phyloP scores from a whole-genome alignment of 1,140 invertebrate genomes.

The Pseudomyrmex gracilis region DNA sequence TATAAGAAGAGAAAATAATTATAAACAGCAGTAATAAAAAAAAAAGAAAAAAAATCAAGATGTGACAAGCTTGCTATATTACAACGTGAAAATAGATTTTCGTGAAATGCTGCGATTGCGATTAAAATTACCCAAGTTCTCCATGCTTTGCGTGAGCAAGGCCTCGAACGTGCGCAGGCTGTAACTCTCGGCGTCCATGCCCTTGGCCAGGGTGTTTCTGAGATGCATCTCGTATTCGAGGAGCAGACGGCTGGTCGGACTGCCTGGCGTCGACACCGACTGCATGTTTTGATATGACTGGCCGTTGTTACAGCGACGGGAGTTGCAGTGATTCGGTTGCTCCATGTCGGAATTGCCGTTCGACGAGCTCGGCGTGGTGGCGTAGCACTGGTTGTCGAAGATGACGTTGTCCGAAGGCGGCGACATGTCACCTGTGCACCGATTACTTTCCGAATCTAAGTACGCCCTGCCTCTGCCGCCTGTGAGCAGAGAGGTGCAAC shows the following conservation, averaged over 20 bases:
- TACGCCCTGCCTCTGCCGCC: constrained; percentile 89
- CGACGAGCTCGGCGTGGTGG: constrained; percentile 95
- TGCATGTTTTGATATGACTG: constrained; percentile 85
- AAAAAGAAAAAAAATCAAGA: too few relatives aligned
- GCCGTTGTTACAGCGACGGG: constrained; percentile 84
- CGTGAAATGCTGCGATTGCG: too few relatives aligned
- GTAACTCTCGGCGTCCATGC: constrained; percentile 97
- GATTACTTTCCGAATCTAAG: constrained; percentile 92
- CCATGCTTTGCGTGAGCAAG: constrained; percentile 96
- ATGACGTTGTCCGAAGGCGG: constrained; percentile 96
- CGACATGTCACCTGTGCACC: constrained; percentile 90
- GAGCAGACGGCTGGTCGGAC: constrained; percentile 93
- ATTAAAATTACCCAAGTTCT: constrained; percentile 92
- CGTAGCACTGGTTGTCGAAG: constrained; percentile 97
- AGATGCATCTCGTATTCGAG: constrained; percentile 98
- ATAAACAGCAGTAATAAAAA: too few relatives aligned
- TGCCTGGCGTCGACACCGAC: constrained; percentile 90
- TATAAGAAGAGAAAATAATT: too few relatives aligned
- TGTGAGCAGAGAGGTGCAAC: constrained; percentile 80
- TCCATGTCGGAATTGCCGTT: constrained; percentile 96
- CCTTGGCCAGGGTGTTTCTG: constrained; percentile 96
- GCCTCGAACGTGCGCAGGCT: constrained; percentile 97
- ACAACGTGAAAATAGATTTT: too few relatives aligned
- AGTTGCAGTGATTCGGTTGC: constrained; percentile 88
- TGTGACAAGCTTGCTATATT: too few relatives aligned